Evolutionary conservation across 1,140 invertebrate species (phyloP).

Genomic region (Apis laboriosa): DNA sequence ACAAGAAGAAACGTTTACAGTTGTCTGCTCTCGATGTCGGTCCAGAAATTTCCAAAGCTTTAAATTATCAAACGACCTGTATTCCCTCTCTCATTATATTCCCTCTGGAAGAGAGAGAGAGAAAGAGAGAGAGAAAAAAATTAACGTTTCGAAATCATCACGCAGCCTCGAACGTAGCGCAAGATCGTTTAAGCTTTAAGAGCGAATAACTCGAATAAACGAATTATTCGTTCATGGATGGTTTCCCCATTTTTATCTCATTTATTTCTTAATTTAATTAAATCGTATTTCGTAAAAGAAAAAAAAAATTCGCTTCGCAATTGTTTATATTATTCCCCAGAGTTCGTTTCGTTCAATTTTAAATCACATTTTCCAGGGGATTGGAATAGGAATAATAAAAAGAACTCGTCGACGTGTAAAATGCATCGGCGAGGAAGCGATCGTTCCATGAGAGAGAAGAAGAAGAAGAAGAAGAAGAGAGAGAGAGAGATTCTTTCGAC

Average conservation of each 20-base stretch:
- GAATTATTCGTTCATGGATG: neutral
- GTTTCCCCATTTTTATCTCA: neutral
- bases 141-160: neutral
- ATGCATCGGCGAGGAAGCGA: constrained; percentile 42
- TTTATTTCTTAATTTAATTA: neutral
- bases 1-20: neutral
- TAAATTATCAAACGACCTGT: neutral
- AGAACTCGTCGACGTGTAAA: constrained; percentile 27
- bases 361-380: too few relatives aligned
- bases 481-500: constrained; percentile 26
- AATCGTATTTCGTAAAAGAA: too few relatives aligned
- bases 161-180: neutral
- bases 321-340: neutral
- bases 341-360: neutral
- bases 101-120: neutral
- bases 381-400: neutral
- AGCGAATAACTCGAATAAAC: neutral
- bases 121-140: neutral
- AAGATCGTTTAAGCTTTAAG: neutral
- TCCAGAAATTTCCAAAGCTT: neutral
- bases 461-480: too few relatives aligned
- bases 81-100: neutral
- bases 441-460: constrained; percentile 23
- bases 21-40: too few relatives aligned
- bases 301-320: neutral